Evolutionary conservation across 2,113 vertebrate genomes (phyloP), one percentile per base, ranked within the genome.

Genomic region (human): DNA sequence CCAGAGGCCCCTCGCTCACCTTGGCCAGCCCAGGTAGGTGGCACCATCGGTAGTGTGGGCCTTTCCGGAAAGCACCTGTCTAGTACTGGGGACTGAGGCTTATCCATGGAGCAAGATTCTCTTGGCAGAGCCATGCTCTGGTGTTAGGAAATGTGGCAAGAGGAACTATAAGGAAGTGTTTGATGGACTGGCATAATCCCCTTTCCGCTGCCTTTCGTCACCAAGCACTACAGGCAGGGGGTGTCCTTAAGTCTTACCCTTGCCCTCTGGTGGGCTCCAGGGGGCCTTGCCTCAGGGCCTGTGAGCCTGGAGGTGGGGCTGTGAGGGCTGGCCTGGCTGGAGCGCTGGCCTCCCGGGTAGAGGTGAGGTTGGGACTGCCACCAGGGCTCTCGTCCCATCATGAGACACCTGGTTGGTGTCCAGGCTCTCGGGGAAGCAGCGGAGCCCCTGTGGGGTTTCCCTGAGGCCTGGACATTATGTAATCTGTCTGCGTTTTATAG

Each of bases 401-500:
- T 11, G 55, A 87, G 68, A 75, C n/a, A 92, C 87, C 96, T 95
- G 87, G 72, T 91, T 76, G 79, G 85, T 95, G 94, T 89, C 93
- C 81, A 80, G 83, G 85, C 86, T 25, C 6, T 1, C 8, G 0
- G 70, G 79, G 87, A 97, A 89, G 94, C 81, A 50, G 8, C 85
- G 92, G 75, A 83, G 81, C 79, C 90, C 85, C 86, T 23, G 55
- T 52, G 90, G 96, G 96, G 75, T 89, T 96, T 97, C 93, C 96
- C 94, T 90, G 78, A 96, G 87, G 96, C 93, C 81, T 17, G 81
- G 85, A 52, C 88, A 3, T 98, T 98, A 98, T 97, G 97, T 97
- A 98, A 98, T 93, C 84, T 64, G 90, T 96, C 96, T 97, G 96
- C 85, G 55, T 94, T 96, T 96, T 87, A 76, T 48, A 84, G 89